Evolutionary conservation across 2,797 vertebrate genomes (phyloP).

Genomic region (Mustela erminea): DNA sequence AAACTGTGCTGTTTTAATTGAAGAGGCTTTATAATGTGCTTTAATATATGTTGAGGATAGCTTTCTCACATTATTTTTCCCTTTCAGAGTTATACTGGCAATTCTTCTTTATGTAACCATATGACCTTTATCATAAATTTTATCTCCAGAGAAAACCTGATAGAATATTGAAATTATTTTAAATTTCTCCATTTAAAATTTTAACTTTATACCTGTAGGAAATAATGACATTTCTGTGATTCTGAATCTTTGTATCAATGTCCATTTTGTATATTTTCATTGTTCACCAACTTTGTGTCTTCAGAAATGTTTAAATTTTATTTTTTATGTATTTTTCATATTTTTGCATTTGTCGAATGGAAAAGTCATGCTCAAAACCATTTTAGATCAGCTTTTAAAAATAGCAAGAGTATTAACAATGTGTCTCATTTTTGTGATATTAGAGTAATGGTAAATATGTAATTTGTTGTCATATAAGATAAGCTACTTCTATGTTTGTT

Average conservation of each 20-base stretch:
- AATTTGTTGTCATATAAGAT: neutral
- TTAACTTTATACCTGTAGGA: neutral
- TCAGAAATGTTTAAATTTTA: constrained; percentile 11
- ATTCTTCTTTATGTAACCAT: neutral
- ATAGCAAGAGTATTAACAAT: neutral
- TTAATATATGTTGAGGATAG: neutral
- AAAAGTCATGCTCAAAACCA: neutral
- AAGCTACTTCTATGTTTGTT: neutral
- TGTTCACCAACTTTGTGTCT: neutral
- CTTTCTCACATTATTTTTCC: neutral
- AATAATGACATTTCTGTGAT: neutral
- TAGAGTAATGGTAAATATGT: neutral
- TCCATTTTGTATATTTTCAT: neutral
- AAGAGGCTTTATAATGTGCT: neutral
- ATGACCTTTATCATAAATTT: neutral
- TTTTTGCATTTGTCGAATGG: neutral
- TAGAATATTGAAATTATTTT: neutral
- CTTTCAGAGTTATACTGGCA: neutral
- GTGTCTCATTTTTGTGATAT: neutral
- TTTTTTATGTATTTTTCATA: neutral
- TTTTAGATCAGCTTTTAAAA: constrained; percentile 10
- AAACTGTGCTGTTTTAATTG: neutral
- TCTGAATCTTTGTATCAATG: neutral
- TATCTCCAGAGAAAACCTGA: neutral
- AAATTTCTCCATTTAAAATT: constrained; percentile 3